Evolutionary conservation across 2,113 vertebrate genomes (phyloP).

Genomic region (Indri indri): DNA sequence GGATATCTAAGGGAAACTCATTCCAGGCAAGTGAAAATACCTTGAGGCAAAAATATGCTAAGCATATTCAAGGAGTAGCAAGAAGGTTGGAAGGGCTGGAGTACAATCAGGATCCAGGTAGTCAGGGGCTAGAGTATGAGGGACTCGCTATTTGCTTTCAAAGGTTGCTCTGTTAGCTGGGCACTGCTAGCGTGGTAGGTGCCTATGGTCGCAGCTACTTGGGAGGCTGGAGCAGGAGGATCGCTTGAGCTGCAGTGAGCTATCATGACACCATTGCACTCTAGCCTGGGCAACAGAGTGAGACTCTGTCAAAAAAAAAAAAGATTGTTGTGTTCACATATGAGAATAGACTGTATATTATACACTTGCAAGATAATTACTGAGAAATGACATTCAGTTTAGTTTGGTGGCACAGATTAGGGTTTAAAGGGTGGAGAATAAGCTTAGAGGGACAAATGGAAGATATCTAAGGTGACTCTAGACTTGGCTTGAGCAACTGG

Average conservation of each 20-base stretch:
- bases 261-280: too few relatives aligned
- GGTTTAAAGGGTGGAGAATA: not conserved
- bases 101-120: not conserved
- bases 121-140: not conserved
- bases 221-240: too few relatives aligned
- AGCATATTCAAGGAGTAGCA: not conserved
- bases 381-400: not conserved
- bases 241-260: too few relatives aligned
- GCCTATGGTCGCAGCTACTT: too few relatives aligned
- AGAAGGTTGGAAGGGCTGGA: not conserved
- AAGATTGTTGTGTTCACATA: not conserved
- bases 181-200: too few relatives aligned
- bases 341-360: not conserved
- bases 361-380: not conserved
- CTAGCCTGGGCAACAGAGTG: too few relatives aligned
- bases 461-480: not conserved
- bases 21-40: not conserved
- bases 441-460: not conserved
- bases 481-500: not conserved
- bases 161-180: not conserved
- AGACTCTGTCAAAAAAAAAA: too few relatives aligned
- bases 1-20: not conserved
- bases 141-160: not conserved
- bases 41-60: not conserved
- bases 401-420: not conserved